Conservation (phyloP, 2,113 vertebrate genomes). For the Thalassoma bifasciatum region DNA sequence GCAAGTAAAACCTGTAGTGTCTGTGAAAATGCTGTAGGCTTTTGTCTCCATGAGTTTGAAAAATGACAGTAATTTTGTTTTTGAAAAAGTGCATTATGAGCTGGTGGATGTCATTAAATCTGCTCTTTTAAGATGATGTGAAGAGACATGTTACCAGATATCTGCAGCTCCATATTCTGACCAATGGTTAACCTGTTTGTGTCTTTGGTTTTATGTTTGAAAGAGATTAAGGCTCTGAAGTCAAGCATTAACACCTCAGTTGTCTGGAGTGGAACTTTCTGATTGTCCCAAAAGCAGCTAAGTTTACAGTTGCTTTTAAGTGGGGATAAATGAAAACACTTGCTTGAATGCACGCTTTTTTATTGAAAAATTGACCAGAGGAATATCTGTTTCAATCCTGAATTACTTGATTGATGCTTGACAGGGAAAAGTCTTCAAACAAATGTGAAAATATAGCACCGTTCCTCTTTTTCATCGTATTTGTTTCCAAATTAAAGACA, state of each 20-base stretch:
- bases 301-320: not conserved
- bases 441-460: not conserved
- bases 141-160: not conserved
- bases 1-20: constrained; percentile 1
- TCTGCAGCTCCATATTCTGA: not conserved
- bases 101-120: not conserved
- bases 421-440: not conserved
- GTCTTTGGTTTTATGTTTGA: not conserved
- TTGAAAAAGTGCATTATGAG: not conserved
- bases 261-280: not conserved
- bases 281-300: not conserved
- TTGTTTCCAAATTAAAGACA: not conserved
- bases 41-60: not conserved
- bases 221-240: not conserved
- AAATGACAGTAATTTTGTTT: not conserved
- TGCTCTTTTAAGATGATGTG: not conserved
- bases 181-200: constrained; percentile 37
- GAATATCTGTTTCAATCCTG: not conserved
- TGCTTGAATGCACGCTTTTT: not conserved
- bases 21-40: not conserved
- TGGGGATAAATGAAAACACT: not conserved
- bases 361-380: not conserved
- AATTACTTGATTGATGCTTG: constrained; percentile 8
- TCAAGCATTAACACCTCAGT: not conserved
- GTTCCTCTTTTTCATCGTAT: not conserved